Base-by-base conservation (phyloP, 2,113 vertebrate species). In the Periophthalmodon schlosseri region DNA sequence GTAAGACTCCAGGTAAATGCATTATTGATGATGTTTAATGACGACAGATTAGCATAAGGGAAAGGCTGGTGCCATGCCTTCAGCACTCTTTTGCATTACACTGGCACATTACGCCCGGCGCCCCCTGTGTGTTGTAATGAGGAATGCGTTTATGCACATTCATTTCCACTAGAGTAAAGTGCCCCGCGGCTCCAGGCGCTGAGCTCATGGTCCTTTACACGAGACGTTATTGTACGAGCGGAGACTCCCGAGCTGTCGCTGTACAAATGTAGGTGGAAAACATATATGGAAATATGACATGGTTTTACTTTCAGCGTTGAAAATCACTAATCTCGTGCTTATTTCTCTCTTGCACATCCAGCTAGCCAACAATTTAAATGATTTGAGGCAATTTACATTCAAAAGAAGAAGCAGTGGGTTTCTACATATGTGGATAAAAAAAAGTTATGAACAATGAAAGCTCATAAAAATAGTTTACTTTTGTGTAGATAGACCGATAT, bases 11-110 rank as follows among this genome's bases (percentile, higher is more conserved):
- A 85, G 86, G 88, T 91, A 81, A 88, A 87, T 92, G 81, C 83
- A 92, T 92, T 88, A 91, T 92, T 89, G 85, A 92, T 91, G 82
- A 88, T 78, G 75, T 86, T 83, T 89, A 91, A 91, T 90, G 80
- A 88, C 78, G 79, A 75, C 80, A 69, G 83, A 90, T 89, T 91
- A 87, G 72, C 87, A 89, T 86, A 83, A 28, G 46, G 82, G 69
- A 85, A 84, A 84, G 68, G 72, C 70, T 86, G 39, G 68, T 85
- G 78, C 74, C 36, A 7, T 75, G 88, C 89, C 86, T 78, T 80
- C 63, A 92, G 91, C 88, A 0, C 74, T 78, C 46, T 75, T 28
- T 87, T 72, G 74, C 76, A 79, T 85, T 84, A 82, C 74, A 67
- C 58, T 71, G 70, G 72, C 72, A 80, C 82, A 57, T 77, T 87